A percentile compares a stretch with the other conserved stretches of the same genome.
Conservation (phyloP, 2,888 invertebrate genomes). For the Malthinus flaveolus region DNA sequence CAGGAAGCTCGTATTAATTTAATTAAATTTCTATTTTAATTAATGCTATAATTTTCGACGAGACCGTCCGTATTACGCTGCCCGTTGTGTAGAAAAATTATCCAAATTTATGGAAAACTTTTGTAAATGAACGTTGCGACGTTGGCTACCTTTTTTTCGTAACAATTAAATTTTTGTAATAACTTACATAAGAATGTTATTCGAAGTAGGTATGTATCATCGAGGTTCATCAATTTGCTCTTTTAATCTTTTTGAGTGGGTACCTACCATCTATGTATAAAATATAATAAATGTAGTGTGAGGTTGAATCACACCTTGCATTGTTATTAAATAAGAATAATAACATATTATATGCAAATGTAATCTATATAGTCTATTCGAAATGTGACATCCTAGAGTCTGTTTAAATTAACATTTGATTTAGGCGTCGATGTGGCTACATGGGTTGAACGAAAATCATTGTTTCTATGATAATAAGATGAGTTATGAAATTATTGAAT, state of each 20-base stretch:
- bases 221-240: constrained; percentile 5
- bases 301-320: constrained; percentile 52
- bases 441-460: constrained; percentile 54
- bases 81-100: neutral
- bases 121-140: too few relatives aligned
- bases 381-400: constrained; percentile 52
- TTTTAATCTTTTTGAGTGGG: constrained; percentile 33
- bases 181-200: neutral
- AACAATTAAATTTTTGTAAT: too few relatives aligned
- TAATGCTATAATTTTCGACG: neutral
- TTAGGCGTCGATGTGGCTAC: constrained; percentile 48
- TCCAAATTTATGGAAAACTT: neutral
- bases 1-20: neutral
- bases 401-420: constrained; percentile 55
- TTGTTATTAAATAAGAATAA: constrained; percentile 56
- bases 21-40: neutral
- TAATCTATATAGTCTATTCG: constrained; percentile 49
- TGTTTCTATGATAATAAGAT: constrained; percentile 53
- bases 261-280: constrained; percentile 27
- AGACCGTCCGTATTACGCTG: neutral
- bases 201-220: constrained; percentile 4
- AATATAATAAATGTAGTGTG: constrained; percentile 32
- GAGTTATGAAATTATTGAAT: constrained; percentile 21
- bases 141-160: too few relatives aligned
- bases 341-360: constrained; percentile 57